phyloP scores from a whole-genome alignment of 2,113 vertebrate species.

The Onychorhynchus coronatus region DNA sequence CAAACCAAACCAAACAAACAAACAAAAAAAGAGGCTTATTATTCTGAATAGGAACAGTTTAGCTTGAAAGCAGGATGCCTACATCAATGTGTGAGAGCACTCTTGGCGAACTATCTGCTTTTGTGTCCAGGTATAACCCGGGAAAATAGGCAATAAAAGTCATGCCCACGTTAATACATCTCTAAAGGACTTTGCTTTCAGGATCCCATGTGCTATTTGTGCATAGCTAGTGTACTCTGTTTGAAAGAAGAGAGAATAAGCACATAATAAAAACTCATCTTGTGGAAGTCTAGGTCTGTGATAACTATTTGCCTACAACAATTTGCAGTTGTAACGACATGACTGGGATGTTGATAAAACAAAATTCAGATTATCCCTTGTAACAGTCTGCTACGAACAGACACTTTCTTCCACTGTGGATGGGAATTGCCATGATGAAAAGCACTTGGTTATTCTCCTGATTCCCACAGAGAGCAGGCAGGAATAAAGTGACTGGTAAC shows the following conservation, averaged over 20 bases:
- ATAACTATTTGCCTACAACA: not conserved
- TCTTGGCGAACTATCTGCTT: not conserved
- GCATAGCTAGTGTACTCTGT: not conserved
- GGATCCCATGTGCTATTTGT: not conserved
- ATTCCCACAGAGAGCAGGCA: not conserved
- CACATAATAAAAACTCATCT: not conserved
- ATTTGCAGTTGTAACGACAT: rapidly evolving
- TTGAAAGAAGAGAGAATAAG: not conserved
- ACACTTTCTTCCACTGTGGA: not conserved
- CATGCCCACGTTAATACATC: not conserved
- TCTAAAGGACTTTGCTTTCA: not conserved
- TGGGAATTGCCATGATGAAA: not conserved
- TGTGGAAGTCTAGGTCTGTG: not conserved
- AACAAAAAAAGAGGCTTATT: not conserved
- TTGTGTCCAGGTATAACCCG: not conserved
- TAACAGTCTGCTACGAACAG: not conserved
- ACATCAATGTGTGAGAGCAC: rapidly evolving
- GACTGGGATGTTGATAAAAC: not conserved
- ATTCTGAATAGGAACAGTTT: not conserved
- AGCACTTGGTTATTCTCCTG: slow-evolving; percentile 8
- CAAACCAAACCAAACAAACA: not conserved
- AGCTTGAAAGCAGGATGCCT: not conserved
- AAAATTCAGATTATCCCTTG: not conserved
- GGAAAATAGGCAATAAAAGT: not conserved
- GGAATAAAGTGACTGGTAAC: slow-evolving; percentile 7